Evolutionary conservation across 2,888 invertebrate genomes (phyloP).

Genomic region (Cataglyphis albicans): DNA sequence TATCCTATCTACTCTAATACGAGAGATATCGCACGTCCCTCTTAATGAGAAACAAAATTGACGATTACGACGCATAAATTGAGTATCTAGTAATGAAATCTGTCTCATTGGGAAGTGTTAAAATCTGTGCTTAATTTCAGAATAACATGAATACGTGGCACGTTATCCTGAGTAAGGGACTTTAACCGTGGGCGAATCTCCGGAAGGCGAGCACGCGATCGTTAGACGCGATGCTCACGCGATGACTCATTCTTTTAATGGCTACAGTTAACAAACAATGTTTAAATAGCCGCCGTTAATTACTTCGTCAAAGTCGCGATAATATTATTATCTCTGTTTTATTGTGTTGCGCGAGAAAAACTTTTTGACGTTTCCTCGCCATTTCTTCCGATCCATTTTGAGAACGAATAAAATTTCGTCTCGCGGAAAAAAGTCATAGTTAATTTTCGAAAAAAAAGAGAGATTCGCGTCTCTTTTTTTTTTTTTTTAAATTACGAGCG

Average conservation of each 20-base stretch:
- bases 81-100: conserved; percentile 5
- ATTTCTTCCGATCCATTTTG: conserved; percentile 29
- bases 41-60: background rate
- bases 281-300: conserved; percentile 49
- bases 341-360: conserved; percentile 27
- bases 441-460: conserved; percentile 34
- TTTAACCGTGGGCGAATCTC: conserved; percentile 25
- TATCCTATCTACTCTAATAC: background rate
- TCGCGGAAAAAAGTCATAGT: background rate
- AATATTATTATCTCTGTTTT: conserved; percentile 35
- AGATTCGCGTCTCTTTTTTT: background rate
- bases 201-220: conserved; percentile 40
- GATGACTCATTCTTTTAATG: conserved; percentile 54
- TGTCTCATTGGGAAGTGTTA: background rate
- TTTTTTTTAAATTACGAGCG: conserved; percentile 8
- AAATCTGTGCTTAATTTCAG: background rate
- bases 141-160: background rate
- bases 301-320: conserved; percentile 46
- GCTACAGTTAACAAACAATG: conserved; percentile 43
- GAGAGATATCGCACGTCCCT: background rate
- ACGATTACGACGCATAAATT: background rate
- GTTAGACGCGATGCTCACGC: conserved; percentile 45
- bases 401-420: conserved; percentile 13
- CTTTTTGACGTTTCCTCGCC: conserved; percentile 32
- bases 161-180: conserved; percentile 24